Percentiles rank a stretch among this genome's conserved stretches.
These are phyloP conservation scores for Incurvaria masculella DNA, from an alignment of 2,888 invertebrate genomes.

Conservation along the genomic window DNA sequence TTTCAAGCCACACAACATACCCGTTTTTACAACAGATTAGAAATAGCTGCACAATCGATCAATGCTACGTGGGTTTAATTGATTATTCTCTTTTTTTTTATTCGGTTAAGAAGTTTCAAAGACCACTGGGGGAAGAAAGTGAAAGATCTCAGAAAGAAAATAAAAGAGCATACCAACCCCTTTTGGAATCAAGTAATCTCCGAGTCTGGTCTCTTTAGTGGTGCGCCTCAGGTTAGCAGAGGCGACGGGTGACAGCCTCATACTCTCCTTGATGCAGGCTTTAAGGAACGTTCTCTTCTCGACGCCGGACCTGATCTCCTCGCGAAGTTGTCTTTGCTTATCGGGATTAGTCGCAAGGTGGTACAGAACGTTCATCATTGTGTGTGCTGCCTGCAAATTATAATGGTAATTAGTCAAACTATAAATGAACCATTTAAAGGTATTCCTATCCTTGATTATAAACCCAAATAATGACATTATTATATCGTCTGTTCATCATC, in stretches of 20 bases:
- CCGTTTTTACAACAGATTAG: too few species aligned
- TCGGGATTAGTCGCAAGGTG: conserved; percentile 53
- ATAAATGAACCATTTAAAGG: neutral
- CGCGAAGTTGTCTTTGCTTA: conserved; percentile 52
- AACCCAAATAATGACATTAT: neutral
- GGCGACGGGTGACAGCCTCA: conserved; percentile 61
- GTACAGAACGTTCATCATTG: conserved; percentile 45
- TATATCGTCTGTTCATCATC: too few species aligned
- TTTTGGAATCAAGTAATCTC: conserved; percentile 62
- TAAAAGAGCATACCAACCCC: conserved; percentile 36
- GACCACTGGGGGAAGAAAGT: too few species aligned
- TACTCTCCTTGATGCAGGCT: conserved; percentile 69
- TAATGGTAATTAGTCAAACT: neutral
- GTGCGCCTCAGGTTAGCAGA: conserved; percentile 54
- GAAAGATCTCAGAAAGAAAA: conserved; percentile 31
- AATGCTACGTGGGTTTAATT: too few species aligned
- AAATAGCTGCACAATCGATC: too few species aligned
- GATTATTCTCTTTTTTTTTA: too few species aligned
- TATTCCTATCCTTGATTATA: neutral
- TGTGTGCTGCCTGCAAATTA: conserved; percentile 49
- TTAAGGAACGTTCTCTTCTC: conserved; percentile 56
- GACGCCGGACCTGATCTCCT: conserved; percentile 42
- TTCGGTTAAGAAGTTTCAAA: too few species aligned
- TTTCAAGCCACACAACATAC: too few species aligned
- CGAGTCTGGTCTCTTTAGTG: conserved; percentile 52